These are phyloP conservation scores for Noctua pronuba DNA, from an alignment of 2,888 invertebrate species.

Conservation along the genomic window DNA sequence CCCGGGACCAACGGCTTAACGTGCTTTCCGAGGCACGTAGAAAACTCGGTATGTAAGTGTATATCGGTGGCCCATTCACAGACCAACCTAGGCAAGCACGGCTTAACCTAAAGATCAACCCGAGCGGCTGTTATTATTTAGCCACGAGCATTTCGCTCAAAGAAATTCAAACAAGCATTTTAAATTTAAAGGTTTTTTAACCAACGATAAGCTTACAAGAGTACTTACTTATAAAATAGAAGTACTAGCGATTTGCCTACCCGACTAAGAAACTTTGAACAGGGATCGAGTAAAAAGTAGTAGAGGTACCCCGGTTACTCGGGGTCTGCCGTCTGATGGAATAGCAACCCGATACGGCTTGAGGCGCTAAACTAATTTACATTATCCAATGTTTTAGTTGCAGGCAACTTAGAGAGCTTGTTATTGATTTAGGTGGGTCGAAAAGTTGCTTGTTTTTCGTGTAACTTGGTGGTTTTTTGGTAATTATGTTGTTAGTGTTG, in stretches of 20 bases:
- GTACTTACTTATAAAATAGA: slow-evolving; percentile 21
- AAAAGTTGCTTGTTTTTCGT: slow-evolving; percentile 21
- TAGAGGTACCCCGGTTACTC: slow-evolving; percentile 14
- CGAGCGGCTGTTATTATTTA: no score
- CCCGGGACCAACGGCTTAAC: no score
- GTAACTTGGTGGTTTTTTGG: slow-evolving; percentile 4
- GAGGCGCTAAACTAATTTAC: slow-evolving; percentile 54
- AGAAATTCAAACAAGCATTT: slow-evolving; percentile 9
- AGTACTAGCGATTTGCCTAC: slow-evolving; percentile 39
- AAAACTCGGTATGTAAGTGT: no score
- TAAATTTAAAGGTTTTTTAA: not conserved
- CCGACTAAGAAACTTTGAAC: slow-evolving; percentile 38
- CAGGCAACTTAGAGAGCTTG: slow-evolving; percentile 40
- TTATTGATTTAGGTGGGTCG: slow-evolving; percentile 22
- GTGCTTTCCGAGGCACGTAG: no score
- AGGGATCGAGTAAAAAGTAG: slow-evolving; percentile 31
- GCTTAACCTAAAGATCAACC: no score
- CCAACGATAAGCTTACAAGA: slow-evolving; percentile 9
- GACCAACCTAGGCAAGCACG: no score
- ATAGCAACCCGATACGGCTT: slow-evolving; percentile 47
- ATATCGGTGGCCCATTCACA: no score
- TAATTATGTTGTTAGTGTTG: not conserved
- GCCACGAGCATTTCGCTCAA: no score
- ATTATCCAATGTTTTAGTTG: slow-evolving; percentile 56
- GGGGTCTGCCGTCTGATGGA: slow-evolving; percentile 38